Evolutionary conservation across 2,888 invertebrate species (phyloP), one percentile per base, ranked within the genome.

Genomic region (Polylopha cassiicola): DNA sequence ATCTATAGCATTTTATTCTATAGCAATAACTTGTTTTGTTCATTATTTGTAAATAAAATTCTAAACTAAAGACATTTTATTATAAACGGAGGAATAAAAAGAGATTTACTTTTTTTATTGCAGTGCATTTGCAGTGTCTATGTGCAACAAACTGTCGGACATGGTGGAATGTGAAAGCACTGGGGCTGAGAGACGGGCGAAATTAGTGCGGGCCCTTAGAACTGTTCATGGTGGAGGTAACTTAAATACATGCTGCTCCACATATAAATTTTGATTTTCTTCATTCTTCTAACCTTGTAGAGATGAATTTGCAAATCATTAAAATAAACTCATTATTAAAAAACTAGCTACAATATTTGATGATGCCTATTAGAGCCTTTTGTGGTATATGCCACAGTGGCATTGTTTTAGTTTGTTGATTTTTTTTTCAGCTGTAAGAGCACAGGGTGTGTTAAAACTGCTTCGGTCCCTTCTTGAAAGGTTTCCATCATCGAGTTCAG

Each of bases 131-230:
- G 97, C 98, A 1, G 92, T 95, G 11, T 95, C 95, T 42, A 96
- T 98, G 92, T 97, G 97, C 66, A 95, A 95, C 51, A 97, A 97
- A 73, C 91, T 99, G 36, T 94, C 96, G 0, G 94, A 95, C 53
- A 98, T 98, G 97, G 96, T 98, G 51, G 93, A 95, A 64, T 94
- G 95, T 22, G 90, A 97, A 57, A 93, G 95, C 37, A 97, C 97
- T 0, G 96, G 97, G 0, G 93, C 96, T 2, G 94, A 95, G 39
- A 92, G 97, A 85, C 95, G 98, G 70, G 85, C 97, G 13, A 92
- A 95, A 58, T 87, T 98, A 3, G 95, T 98, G 37, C 93, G 96
- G 0, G 95, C 98, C 26, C 82, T 98, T 38, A 92, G 95, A 51
- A 94, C 97, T 61, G 98, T 98, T 90, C 95, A 97, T 75, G 97